Evolutionary conservation across 2,797 vertebrate species (phyloP), one percentile per base, ranked within the genome.

Genomic region (Periophthalmus magnuspinnatus): DNA sequence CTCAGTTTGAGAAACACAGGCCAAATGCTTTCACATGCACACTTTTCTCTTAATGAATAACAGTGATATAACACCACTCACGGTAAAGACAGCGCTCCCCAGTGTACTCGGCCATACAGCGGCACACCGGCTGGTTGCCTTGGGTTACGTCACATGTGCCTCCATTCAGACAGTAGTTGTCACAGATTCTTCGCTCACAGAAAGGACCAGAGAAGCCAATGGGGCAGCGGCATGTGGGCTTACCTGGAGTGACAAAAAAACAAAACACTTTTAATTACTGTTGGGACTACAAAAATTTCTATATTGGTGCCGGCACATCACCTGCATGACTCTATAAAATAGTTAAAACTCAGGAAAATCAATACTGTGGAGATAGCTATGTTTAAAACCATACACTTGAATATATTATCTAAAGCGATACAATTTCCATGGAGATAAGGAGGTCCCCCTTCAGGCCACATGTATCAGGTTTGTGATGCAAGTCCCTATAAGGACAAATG

Each of bases 51-150:
- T 32, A 17, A 1, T n/a, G 57, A 19, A 34, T 19, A 5, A 3
- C 16, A 19, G 58, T 34, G 17, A 34, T 33, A n/a, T 32, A 61
- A 22, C 48, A 45, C 50, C 60, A 96, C 98, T 98, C 88, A 99
- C 98, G 96, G 76, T 95, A 94, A 63, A 97, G 94, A 79, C 98
- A 99, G 60, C 95, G 95, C 81, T 99, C 97, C 61, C 98, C 97
- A 0, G 96, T 97, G 69, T 97, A 97, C 57, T 99, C 96, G 0
- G 94, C 86, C 85, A 93, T 92, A 81, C 98, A 99, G 75, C 91
- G 93, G 57, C 98, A 99, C 70, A 93, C 84, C 0, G 97, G 96
- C 83, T 99, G 97, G 90, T 99, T 99, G 67, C 97, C 97, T 24
- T 92, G 81, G 66, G 94, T 97, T 81, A 99, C 91, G 0, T 94